Base-by-base conservation (phyloP, 1,140 invertebrate genomes). In the Radopholus similis region DNA sequence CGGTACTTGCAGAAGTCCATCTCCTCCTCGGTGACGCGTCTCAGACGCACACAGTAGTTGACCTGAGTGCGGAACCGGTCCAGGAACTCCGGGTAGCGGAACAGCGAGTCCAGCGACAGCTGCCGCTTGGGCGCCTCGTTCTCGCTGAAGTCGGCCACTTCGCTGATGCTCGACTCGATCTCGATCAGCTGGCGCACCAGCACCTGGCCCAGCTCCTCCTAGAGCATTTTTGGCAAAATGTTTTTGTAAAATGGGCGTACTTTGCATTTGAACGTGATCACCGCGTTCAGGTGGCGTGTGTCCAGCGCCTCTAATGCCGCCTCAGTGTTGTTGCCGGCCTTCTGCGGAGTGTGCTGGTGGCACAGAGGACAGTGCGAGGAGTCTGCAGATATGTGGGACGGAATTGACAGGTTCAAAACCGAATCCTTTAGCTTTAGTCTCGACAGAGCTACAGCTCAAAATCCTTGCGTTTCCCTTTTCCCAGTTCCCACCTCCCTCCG, bases 1-100 rank as follows among this genome's bases (percentile, higher is more conserved):
- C 77, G 74, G 47, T 73, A 76, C 35, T 70, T 73, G 49, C 68
- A 65, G 49, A 73, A 70, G 59, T 80, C 75, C 71, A 80, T 64
- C 38, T 73, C 71, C 35, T 77, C 73, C 35, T 67, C 71, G 2
- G 77, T 77, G 23, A 66, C 65, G 35, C 65, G 51, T 11, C 73
- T 66, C n/a, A 77, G 28, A 11, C 77, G 68, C 26, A 80, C 71
- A 60, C 66, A 76, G 66, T 66, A 75, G 18, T 44, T 78, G 26
- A 75, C 64, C n/a, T 51, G 56, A 9, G 71, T 73, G 26, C 71
- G 55, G 51, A 67, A 73, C 11, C 71, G 30, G 26, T 74, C 71
- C 42, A 73, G 23, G 51, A 37, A 57, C 57, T 73, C 65, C 15
- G 71, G 71, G 49, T 34, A 65, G 18, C 15, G 23, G 30, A 73